Evolutionary conservation across 1,140 invertebrate genomes (phyloP), one percentile per base, ranked within the genome.

Genomic region (Hetaerina americana): DNA sequence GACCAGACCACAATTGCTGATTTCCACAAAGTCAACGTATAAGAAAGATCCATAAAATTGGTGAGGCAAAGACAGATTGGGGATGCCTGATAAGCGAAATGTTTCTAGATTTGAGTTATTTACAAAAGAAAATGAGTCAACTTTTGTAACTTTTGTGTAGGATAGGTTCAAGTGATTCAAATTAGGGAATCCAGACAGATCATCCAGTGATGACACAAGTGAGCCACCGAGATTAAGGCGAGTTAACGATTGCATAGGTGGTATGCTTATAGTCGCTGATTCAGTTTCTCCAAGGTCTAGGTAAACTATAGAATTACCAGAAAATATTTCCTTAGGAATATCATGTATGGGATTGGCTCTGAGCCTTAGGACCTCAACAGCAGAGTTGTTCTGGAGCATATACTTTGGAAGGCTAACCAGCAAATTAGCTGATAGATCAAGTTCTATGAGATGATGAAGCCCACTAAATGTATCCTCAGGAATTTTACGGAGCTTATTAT

Each of bases 11-110:
- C 89, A 90, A 76, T 89, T 85, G 0, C 88, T 86, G 15, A 88
- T 85, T 75, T 90, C 89, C 73, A 90, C 85, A 25, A 85, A 83
- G 76, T 87, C 89, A 68, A 89, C 83, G 67, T 85, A 88, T 29
- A 72, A 72, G 67, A 67, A 70, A 69, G 22, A 8, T 29, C 49
- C 22, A 31, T 0, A 31, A 31, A 73, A 87, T 87, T 74, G 83
- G 78, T 71, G 84, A 83, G 28, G 82, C 82, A 49, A 83, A 67
- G 83, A 84, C 25, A 91, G 77, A 10, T 82, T 80, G 3, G 86
- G 85, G 75, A 90, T 91, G 70, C 89, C 84, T 57, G 84, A 87
- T 75, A 91, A 83, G 70, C 87, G 81, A 67, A 91, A 81, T 72
- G 87, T 84, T 76, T 90, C 88, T 72, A 91, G 77, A 5, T 82